These are phyloP conservation scores for Bubo scandiacus DNA, from an alignment of 2,113 vertebrate genomes.

Conservation along the genomic window DNA sequence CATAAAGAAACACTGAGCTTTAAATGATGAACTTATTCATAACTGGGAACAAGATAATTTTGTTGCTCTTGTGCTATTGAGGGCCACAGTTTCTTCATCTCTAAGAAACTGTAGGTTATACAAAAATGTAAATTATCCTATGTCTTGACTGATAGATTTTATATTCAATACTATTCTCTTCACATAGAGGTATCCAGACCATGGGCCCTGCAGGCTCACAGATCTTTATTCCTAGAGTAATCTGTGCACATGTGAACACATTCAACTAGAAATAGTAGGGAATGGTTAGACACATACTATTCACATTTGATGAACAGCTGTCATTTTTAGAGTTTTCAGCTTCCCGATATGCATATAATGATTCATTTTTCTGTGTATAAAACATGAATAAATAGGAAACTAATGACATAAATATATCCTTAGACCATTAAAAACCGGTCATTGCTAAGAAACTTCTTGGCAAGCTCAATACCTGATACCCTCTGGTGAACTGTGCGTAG, in stretches of 20 bases:
- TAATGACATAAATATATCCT: not conserved
- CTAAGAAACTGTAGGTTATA: not conserved
- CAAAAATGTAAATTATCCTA: not conserved
- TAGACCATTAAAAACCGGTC: not conserved
- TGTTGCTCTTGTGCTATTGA: not conserved
- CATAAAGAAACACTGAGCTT: not conserved
- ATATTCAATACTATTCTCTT: not conserved
- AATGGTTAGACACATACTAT: not conserved
- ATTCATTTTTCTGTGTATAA: not conserved
- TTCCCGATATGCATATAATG: not conserved
- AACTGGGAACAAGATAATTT: not conserved
- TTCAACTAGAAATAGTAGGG: not conserved
- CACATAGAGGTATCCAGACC: not conserved
- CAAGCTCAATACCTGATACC: not conserved
- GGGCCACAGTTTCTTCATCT: not conserved
- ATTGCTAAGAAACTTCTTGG: not conserved
- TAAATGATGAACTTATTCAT: not conserved
- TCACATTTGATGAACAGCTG: not conserved
- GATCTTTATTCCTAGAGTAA: not conserved
- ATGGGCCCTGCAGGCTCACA: not conserved
- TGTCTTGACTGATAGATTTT: not conserved
- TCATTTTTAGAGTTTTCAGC: not conserved
- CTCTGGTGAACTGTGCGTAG: not conserved
- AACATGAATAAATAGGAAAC: not conserved
- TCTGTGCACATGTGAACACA: not conserved